Base-by-base conservation (phyloP, 2,888 invertebrate genomes). In the Tryphoninae sp. region DNA sequence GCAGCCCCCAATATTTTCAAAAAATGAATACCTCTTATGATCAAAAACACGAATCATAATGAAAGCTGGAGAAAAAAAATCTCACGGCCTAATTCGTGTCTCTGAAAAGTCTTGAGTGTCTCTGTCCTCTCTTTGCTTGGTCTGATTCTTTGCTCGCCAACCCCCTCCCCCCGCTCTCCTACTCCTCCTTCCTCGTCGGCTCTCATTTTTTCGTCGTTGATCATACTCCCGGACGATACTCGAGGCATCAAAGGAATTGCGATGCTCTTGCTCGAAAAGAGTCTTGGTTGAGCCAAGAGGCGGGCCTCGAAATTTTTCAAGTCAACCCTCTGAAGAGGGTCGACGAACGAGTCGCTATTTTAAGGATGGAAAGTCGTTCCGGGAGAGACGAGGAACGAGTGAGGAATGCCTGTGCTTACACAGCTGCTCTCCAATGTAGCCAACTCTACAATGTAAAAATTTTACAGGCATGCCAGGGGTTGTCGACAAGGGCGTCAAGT, bases 221-320 rank as follows among this genome's bases (percentile, higher is more conserved):
- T 75, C 64, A 53, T 67, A 67, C 67, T 78, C 75, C 26, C 55
- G 81, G 65, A 69, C 53, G 61, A 67, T 71, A 68, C 72, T 81
- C 80, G 65, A 69, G 64, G 73, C 77, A 73, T 77, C 82, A 80
- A 78, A 82, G 80, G 77, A 61, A 65, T 80, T 76, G 55, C 71
- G 76, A 59, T 64, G 61, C 49, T 26, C 45, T 64, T 19, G 40
- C 55, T 13, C 33, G 33, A 33, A 33, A 49, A 71, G 62, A 74
- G 65, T 69, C 81, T 75, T 55, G 33, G 19, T 58, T 58, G 65
- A 65, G 75, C 80, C 65, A 71, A 59, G 69, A 45, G 78, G 61
- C 71, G 61, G 75, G 58, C 76, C 68, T 76, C 79, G 67, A 33
- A 82, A 77, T 82, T 79, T 74, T 67, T 82, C 82, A 69, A 80